Conservation (phyloP, 2,888 invertebrate genomes). For the Elegia similella region DNA sequence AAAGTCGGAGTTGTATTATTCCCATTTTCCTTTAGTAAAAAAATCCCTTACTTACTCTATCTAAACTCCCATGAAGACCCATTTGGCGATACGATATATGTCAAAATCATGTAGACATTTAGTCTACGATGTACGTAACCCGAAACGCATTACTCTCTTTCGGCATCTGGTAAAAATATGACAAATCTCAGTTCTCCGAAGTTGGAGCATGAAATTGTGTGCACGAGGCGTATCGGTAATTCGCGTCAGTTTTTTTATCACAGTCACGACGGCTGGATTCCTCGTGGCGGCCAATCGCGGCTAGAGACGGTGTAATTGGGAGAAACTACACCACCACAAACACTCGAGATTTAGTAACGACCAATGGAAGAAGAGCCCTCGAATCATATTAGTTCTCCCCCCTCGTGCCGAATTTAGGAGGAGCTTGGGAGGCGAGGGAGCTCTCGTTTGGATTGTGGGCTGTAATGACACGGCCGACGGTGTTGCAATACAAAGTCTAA, state of each 20-base stretch:
- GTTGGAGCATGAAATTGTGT: conserved; percentile 78
- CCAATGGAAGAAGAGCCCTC: conserved; percentile 55
- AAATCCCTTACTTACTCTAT: no score
- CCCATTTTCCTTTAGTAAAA: no score
- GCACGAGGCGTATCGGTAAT: conserved; percentile 80
- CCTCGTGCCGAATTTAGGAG: conserved; percentile 27
- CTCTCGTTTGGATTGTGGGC: conserved; percentile 49
- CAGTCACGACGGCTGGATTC: conserved; percentile 79
- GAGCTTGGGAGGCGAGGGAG: conserved; percentile 40
- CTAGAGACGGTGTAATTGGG: conserved; percentile 79
- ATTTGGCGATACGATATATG: no score
- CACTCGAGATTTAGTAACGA: conserved; percentile 62
- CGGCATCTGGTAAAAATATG: conserved; percentile 48
- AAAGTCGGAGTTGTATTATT: no score
- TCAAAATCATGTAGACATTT: no score
- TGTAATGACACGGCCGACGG: conserved; percentile 62
- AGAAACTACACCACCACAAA: conserved; percentile 77
- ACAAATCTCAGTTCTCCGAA: conserved; percentile 74
- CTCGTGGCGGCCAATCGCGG: conserved; percentile 71
- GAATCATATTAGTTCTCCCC: conserved; percentile 41
- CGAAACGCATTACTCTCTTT: no score
- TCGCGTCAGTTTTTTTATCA: conserved; percentile 80
- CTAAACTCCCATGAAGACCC: no score
- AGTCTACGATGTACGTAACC: no score
- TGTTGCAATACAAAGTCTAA: conserved; percentile 59